Evolutionary conservation across 1,140 invertebrate genomes (phyloP).

Genomic region (Euglossa dilemma): DNA sequence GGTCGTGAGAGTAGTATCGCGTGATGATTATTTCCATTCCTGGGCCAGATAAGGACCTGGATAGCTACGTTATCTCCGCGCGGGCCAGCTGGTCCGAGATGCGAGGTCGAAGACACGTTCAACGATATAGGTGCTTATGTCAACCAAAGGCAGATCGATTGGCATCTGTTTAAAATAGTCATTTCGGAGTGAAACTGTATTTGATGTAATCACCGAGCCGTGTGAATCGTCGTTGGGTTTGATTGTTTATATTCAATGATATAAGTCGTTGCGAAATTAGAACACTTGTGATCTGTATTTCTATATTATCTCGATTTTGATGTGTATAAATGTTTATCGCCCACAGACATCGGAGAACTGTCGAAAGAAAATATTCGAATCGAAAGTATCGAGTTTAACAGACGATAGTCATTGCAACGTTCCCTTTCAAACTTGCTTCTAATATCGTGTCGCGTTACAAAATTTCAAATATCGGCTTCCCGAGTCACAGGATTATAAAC

Average conservation of each 20-base stretch:
- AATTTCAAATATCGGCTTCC: too few relatives aligned
- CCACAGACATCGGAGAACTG: too few relatives aligned
- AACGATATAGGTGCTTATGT: conserved; percentile 1
- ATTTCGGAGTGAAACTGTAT: background rate
- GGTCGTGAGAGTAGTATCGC: conserved; percentile 52
- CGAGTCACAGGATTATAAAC: too few relatives aligned
- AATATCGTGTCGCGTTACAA: too few relatives aligned
- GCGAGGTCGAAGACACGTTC: conserved; percentile 36
- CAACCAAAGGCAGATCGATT: background rate
- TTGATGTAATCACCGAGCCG: background rate
- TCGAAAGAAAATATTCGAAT: too few relatives aligned
- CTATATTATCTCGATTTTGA: too few relatives aligned
- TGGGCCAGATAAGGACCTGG: conserved; percentile 56
- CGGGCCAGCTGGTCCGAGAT: conserved; percentile 42
- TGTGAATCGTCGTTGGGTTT: background rate
- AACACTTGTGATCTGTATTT: background rate
- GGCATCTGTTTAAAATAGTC: background rate
- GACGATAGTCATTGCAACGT: too few relatives aligned
- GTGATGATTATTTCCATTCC: conserved; percentile 68
- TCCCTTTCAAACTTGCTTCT: too few relatives aligned
- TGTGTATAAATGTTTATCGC: too few relatives aligned
- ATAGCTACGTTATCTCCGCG: conserved; percentile 36
- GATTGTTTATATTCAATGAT: background rate
- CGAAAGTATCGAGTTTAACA: too few relatives aligned
- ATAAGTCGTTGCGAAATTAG: background rate